Percentiles rank a stretch among this genome's conserved stretches.
These are phyloP conservation scores for Steinernema scapterisci DNA, from an alignment of 2,888 invertebrate species.

Conservation along the genomic window DNA sequence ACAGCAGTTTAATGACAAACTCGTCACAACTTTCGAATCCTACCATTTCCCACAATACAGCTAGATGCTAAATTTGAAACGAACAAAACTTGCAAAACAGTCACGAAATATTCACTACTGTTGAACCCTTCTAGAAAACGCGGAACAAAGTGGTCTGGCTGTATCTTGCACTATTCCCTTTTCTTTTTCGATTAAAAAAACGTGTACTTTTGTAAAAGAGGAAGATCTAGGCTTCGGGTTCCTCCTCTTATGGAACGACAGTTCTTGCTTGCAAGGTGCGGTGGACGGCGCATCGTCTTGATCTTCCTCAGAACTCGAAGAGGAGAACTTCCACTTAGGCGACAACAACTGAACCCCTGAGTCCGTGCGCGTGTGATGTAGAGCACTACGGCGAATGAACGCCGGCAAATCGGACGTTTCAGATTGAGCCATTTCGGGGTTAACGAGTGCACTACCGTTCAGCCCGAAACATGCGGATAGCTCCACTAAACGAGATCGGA, in stretches of 20 bases:
- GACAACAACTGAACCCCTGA: conserved; percentile 16
- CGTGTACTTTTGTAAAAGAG: too few relatives aligned
- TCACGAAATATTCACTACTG: too few relatives aligned
- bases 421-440: conserved; percentile 27
- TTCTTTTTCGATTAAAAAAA: not conserved
- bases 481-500: not conserved
- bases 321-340: not conserved
- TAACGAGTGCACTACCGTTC: not conserved
- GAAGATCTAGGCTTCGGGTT: not conserved
- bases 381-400: conserved; percentile 4
- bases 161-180: not conserved
- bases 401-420: conserved; percentile 6
- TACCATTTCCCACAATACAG: too few relatives aligned
- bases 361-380: conserved; percentile 24
- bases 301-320: conserved; percentile 16
- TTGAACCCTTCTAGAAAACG: too few relatives aligned
- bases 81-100: too few relatives aligned
- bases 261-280: not conserved
- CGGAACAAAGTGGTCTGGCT: not conserved
- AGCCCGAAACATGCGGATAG: conserved; percentile 9
- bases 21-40: too few relatives aligned
- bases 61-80: too few relatives aligned
- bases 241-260: not conserved
- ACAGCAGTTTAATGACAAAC: too few relatives aligned
- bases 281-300: not conserved